Percentiles rank a stretch among this genome's conserved stretches.
These are phyloP conservation scores for Cylloceria caligata DNA, from an alignment of 2,888 invertebrate genomes.

Conservation along the genomic window DNA sequence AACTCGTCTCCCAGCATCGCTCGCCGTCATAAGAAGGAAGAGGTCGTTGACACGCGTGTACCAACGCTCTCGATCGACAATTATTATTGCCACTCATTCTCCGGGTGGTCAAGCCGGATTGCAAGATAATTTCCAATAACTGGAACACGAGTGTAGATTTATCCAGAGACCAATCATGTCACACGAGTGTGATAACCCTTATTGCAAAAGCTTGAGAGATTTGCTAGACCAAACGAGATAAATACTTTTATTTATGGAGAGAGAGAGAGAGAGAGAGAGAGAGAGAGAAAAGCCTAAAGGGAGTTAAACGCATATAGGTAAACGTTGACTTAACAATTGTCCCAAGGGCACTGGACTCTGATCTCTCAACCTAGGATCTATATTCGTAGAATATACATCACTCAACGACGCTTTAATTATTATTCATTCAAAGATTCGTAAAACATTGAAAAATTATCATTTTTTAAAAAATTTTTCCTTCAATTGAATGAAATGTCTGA, in stretches of 20 bases:
- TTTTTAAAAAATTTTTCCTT: no score
- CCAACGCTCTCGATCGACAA: conserved; percentile 22
- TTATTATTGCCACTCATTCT: conserved; percentile 30
- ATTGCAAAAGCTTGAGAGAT: background rate
- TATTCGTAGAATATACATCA: background rate
- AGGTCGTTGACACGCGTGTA: conserved; percentile 39
- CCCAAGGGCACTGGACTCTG: background rate
- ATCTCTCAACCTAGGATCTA: background rate
- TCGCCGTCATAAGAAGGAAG: background rate
- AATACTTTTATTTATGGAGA: no score
- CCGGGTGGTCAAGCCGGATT: conserved; percentile 36
- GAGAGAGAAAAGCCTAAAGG: background rate
- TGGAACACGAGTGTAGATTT: conserved; percentile 40
- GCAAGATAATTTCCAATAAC: conserved; percentile 64
- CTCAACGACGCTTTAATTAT: background rate
- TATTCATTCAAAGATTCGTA: conserved; percentile 26
- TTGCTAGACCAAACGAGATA: background rate
- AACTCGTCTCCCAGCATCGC: conserved; percentile 4
- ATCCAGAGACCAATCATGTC: background rate
- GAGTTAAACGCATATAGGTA: background rate
- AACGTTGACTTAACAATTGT: background rate
- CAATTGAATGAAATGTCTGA: no score
- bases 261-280: no score
- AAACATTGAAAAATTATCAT: no score
- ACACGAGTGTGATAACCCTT: background rate